phyloP scores from a whole-genome alignment of 1,140 invertebrate species.

The Aphis gossypii region DNA sequence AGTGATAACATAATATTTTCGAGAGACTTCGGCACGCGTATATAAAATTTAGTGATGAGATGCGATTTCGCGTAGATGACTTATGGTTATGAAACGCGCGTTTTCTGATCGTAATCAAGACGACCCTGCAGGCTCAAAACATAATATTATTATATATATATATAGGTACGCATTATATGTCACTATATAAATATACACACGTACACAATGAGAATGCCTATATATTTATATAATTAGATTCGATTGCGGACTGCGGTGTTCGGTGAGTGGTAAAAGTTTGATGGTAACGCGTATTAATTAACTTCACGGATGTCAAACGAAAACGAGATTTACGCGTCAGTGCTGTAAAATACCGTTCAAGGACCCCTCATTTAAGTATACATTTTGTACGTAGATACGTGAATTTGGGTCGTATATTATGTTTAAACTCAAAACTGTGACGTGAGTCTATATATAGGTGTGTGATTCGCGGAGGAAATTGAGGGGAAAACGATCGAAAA shows the following conservation, averaged over 20 bases:
- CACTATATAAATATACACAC: background rate
- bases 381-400: background rate
- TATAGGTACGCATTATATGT: background rate
- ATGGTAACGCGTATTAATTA: conserved; percentile 13
- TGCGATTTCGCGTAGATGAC: background rate
- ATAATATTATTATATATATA: background rate
- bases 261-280: background rate
- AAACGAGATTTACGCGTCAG: conserved; percentile 34
- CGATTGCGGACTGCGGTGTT: background rate
- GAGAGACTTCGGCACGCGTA: background rate
- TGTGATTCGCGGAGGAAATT: background rate
- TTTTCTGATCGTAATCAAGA: background rate
- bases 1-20: background rate
- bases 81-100: background rate
- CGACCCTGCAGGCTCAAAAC: background rate
- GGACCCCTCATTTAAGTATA: background rate
- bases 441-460: background rate
- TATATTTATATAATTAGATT: conserved; percentile 40
- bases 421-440: background rate
- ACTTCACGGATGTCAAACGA: conserved; percentile 53
- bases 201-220: background rate
- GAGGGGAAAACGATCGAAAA: background rate
- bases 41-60: background rate
- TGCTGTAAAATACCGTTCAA: conserved; percentile 21
- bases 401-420: background rate